phyloP scores from a whole-genome alignment of 2,888 invertebrate genomes.

The Drosophila rellima region DNA sequence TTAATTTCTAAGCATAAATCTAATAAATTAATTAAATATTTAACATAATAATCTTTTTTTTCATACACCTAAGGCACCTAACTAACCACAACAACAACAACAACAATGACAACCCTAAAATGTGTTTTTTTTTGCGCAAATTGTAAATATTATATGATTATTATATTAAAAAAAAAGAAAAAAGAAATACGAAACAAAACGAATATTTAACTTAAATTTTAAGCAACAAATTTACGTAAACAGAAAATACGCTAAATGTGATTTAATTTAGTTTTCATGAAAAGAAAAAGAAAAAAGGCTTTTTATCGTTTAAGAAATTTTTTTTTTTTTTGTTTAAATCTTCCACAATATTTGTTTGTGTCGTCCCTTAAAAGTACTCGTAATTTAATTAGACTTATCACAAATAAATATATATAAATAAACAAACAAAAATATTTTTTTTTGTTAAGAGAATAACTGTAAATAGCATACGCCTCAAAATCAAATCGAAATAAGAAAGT shows the following conservation, averaged over 20 bases:
- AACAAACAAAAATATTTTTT: slow-evolving; percentile 21
- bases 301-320: slow-evolving; percentile 68
- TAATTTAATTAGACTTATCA: slow-evolving; percentile 38
- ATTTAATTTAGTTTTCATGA: slow-evolving; percentile 73
- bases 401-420: slow-evolving; percentile 10
- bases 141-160: slow-evolving; percentile 37
- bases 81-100: slow-evolving; percentile 19
- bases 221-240: slow-evolving; percentile 32
- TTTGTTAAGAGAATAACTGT: slow-evolving; percentile 23
- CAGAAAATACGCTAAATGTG: slow-evolving; percentile 68
- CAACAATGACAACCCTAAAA: slow-evolving; percentile 16
- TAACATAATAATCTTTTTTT: slow-evolving; percentile 45
- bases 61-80: slow-evolving; percentile 64
- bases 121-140: slow-evolving; percentile 23
- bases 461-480: slow-evolving; percentile 25
- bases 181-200: slow-evolving; percentile 10
- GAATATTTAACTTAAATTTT: slow-evolving; percentile 19
- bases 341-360: slow-evolving; percentile 24
- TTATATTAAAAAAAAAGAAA: slow-evolving; percentile 59
- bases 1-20: slow-evolving; percentile 45
- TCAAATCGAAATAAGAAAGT: background rate
- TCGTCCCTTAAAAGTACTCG: slow-evolving; percentile 43
- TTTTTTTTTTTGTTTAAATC: slow-evolving; percentile 36
- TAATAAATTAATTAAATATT: slow-evolving; percentile 44
- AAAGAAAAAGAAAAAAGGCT: slow-evolving; percentile 50